phyloP scores from a whole-genome alignment of 2,888 invertebrate species.

The Sturmia bella region DNA sequence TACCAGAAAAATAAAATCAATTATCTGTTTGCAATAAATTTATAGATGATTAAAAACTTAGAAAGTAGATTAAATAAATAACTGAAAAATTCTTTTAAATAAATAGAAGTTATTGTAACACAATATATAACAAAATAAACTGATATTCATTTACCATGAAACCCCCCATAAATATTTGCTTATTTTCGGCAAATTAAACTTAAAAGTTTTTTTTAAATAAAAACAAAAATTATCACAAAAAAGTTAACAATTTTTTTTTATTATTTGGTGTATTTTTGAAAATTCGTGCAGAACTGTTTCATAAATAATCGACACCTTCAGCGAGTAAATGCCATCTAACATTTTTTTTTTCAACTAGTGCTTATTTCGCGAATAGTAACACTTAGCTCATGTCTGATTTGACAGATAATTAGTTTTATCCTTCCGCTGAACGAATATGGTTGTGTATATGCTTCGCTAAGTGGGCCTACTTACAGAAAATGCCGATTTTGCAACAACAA shows the following conservation, averaged over 20 bases:
- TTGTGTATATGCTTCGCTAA: too few species aligned
- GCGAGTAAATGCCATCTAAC: too few species aligned
- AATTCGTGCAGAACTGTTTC: too few species aligned
- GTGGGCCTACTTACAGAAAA: too few species aligned
- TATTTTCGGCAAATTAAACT: constrained; percentile 19
- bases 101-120: constrained; percentile 23
- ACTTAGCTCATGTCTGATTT: too few species aligned
- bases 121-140: constrained; percentile 6
- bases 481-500: too few species aligned
- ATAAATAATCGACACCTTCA: too few species aligned
- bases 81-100: constrained; percentile 1
- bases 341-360: too few species aligned
- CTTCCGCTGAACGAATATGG: too few species aligned
- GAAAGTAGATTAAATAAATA: constrained; percentile 17
- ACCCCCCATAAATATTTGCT: constrained; percentile 5
- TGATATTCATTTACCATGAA: constrained; percentile 11
- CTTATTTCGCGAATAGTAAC: too few species aligned
- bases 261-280: not conserved
- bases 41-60: constrained; percentile 12
- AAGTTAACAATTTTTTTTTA: not conserved
- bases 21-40: constrained; percentile 56
- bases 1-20: constrained; percentile 12
- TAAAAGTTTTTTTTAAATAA: constrained; percentile 26
- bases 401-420: too few species aligned
- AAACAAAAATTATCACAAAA: constrained; percentile 29